Evolutionary conservation across 2,888 invertebrate species (phyloP).

Genomic region (Frankliniella intonsa): DNA sequence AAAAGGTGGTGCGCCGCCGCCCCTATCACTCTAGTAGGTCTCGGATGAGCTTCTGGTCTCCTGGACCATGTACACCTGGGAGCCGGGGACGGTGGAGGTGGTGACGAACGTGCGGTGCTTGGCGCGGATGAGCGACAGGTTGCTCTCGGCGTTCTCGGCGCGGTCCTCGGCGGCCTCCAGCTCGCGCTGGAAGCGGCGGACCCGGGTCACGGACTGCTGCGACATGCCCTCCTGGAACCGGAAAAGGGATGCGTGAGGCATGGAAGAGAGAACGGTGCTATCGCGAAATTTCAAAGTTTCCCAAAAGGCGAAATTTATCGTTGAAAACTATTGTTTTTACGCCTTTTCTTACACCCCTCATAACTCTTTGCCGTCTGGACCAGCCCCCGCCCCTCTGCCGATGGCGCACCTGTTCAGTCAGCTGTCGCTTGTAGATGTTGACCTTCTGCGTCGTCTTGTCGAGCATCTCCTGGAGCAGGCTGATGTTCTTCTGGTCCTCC

Average conservation of each 20-base stretch:
- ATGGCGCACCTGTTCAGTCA: conserved; percentile 74
- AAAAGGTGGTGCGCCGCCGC: too few species aligned
- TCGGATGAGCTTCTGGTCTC: conserved; percentile 59
- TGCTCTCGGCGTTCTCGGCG: conserved; percentile 91
- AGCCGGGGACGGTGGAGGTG: conserved; percentile 86
- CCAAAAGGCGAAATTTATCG: too few species aligned
- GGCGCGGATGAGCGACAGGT: conserved; percentile 89
- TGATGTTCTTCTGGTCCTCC: conserved; percentile 94
- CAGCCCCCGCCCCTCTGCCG: too few species aligned
- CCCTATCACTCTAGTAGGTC: conserved; percentile 1
- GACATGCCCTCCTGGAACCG: conserved; percentile 77
- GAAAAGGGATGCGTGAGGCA: not conserved
- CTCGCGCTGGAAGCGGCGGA: conserved; percentile 97
- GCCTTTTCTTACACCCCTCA: too few species aligned
- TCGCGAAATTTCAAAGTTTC: too few species aligned
- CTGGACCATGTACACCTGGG: conserved; percentile 85
- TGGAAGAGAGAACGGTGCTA: too few species aligned
- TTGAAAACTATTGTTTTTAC: too few species aligned
- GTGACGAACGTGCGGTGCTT: conserved; percentile 98
- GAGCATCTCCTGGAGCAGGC: conserved; percentile 82
- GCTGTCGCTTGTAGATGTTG: conserved; percentile 91
- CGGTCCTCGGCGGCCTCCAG: conserved; percentile 96
- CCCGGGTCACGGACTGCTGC: conserved; percentile 87
- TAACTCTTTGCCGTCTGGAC: too few species aligned
- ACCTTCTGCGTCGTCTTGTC: conserved; percentile 85